These are phyloP conservation scores for Diarsia brunnea DNA, from an alignment of 2,888 invertebrate genomes.

Conservation along the genomic window DNA sequence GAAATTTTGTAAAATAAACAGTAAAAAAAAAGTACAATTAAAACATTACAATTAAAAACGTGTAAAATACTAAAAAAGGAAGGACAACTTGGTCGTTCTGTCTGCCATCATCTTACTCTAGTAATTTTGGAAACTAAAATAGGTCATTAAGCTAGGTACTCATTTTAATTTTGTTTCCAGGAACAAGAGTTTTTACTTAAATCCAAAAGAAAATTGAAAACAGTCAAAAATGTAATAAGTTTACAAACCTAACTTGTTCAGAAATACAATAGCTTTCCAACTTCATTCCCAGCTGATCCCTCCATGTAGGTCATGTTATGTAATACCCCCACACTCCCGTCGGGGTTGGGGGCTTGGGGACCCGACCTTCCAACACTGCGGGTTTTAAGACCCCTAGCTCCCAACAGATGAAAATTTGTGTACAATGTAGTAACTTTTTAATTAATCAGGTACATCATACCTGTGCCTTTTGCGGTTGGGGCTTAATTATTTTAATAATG, in stretches of 20 bases:
- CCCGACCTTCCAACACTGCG: slow-evolving; percentile 58
- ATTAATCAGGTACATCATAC: slow-evolving; percentile 6
- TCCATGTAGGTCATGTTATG: slow-evolving; percentile 69
- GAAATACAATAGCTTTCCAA: slow-evolving; percentile 16
- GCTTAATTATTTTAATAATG: slow-evolving; percentile 14
- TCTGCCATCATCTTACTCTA: too few species aligned
- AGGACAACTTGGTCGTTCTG: too few species aligned
- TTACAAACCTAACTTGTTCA: not conserved
- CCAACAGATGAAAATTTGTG: slow-evolving; percentile 22
- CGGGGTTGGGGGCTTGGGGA: slow-evolving; percentile 25
- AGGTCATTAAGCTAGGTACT: too few species aligned
- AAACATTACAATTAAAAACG: too few species aligned
- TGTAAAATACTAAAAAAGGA: too few species aligned
- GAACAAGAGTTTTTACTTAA: too few species aligned
- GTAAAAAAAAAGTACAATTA: too few species aligned
- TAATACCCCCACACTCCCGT: slow-evolving; percentile 51
- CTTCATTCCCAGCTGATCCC: slow-evolving; percentile 15
- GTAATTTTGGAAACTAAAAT: too few species aligned
- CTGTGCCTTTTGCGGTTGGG: not conserved
- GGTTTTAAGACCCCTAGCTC: slow-evolving; percentile 3
- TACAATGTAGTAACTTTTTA: slow-evolving; percentile 7
- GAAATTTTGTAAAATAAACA: too few species aligned
- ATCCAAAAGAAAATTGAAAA: too few species aligned
- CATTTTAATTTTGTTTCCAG: too few species aligned
- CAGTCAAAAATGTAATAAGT: not conserved